phyloP scores from a whole-genome alignment of 2,888 invertebrate genomes.

The Scrobipalpa costella region DNA sequence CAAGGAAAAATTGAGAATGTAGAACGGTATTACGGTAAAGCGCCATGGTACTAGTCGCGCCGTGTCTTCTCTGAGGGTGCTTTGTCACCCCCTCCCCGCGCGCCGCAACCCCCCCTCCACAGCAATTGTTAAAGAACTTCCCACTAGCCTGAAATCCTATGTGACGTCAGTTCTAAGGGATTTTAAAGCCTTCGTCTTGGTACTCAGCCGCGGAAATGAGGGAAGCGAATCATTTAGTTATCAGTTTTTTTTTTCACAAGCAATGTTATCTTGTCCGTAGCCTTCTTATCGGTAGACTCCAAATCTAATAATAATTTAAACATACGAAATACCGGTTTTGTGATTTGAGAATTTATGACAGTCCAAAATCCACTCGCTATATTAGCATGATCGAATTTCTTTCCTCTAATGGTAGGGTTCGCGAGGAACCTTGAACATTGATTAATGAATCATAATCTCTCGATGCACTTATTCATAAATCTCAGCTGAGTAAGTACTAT shows the following conservation, averaged over 20 bases:
- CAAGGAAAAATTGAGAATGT: conserved; percentile 4
- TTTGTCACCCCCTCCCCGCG: conserved; percentile 56
- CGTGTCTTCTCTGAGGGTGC: conserved; percentile 58
- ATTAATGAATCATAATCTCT: conserved; percentile 38
- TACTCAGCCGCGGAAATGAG: background rate
- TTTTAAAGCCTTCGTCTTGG: conserved; percentile 16
- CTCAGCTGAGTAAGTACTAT: background rate
- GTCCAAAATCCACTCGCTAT: conserved; percentile 38
- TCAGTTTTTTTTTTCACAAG: background rate
- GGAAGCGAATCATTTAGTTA: background rate
- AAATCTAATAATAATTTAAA: conserved; percentile 2
- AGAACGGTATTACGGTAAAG: background rate
- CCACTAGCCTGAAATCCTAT: conserved; percentile 34
- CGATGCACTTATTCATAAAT: conserved; percentile 3
- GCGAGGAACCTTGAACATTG: conserved; percentile 30
- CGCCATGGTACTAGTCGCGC: conserved; percentile 21
- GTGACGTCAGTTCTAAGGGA: conserved; percentile 22
- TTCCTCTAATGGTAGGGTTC: conserved; percentile 35
- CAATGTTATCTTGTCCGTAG: background rate
- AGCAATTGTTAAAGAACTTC: conserved; percentile 57
- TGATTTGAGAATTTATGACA: conserved; percentile 33
- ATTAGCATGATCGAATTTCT: conserved; percentile 39
- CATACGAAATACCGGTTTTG: background rate
- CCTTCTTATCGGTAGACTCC: background rate
- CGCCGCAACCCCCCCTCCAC: conserved; percentile 40